Conservation (phyloP, 2,797 vertebrate genomes). For the Dryobates pubescens region DNA sequence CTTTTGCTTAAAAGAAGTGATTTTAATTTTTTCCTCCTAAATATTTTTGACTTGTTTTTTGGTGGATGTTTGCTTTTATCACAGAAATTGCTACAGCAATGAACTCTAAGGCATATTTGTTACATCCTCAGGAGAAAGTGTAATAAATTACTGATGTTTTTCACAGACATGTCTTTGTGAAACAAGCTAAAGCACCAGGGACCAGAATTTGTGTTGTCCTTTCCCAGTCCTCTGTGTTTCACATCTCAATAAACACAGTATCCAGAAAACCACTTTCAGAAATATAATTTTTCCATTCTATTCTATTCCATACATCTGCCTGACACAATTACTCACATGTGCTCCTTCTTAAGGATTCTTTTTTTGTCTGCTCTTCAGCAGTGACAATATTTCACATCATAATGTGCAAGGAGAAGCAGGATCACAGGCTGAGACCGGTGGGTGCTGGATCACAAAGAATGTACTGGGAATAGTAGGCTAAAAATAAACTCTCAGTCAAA, state of each 20-base stretch:
- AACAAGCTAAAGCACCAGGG: neutral
- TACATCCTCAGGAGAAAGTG: neutral
- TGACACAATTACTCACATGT: neutral
- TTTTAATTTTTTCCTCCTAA: neutral
- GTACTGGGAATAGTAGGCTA: neutral
- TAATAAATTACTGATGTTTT: neutral
- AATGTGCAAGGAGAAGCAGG: neutral
- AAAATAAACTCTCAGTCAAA: neutral
- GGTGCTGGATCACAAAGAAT: neutral
- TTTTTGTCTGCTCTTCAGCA: neutral
- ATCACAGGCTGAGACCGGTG: neutral
- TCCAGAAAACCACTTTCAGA: neutral
- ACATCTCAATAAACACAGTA: neutral
- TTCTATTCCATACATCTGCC: neutral
- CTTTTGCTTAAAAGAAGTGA: neutral
- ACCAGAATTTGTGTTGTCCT: neutral
- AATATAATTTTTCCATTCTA: neutral
- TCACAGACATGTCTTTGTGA: neutral
- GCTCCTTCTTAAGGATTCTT: neutral
- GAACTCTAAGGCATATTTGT: neutral
- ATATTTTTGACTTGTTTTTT: neutral
- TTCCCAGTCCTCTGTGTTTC: neutral
- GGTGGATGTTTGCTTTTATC: neutral
- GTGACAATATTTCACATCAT: neutral
- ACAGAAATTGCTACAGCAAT: neutral